Conservation (phyloP, 1,140 invertebrate genomes). For the Brevipalpus yothersi region DNA sequence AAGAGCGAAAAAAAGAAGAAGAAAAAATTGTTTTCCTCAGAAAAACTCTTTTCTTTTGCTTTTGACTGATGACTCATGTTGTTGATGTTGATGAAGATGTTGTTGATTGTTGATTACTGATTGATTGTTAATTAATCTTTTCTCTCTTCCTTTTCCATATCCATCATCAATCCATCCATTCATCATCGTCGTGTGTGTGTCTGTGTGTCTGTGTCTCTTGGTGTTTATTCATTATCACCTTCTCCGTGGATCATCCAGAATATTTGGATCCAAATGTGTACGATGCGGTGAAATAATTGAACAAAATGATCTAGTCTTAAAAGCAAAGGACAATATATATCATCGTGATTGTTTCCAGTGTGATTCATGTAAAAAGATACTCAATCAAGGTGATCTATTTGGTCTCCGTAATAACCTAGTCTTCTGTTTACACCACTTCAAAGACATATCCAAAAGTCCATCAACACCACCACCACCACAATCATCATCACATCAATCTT, state of each 20-base stretch:
- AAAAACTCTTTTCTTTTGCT: neutral
- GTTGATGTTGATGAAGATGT: neutral
- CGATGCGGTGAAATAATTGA: conserved; percentile 56
- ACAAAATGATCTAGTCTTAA: conserved; percentile 73
- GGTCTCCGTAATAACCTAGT: conserved; percentile 27
- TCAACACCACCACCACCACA: neutral
- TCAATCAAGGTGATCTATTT: conserved; percentile 54
- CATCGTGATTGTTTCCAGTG: conserved; percentile 77
- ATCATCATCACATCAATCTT: neutral
- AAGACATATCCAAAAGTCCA: neutral
- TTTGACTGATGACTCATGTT: too few relatives aligned
- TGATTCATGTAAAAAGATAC: conserved; percentile 40
- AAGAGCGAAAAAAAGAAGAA: neutral
- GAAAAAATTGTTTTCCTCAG: neutral
- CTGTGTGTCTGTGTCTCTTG: too few relatives aligned
- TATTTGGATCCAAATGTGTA: conserved; percentile 28
- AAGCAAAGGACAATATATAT: conserved; percentile 56
- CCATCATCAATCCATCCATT: too few relatives aligned
- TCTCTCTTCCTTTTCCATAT: neutral
- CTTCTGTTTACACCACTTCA: conserved; percentile 23
- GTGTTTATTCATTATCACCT: too few relatives aligned
- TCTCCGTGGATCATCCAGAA: too few relatives aligned
- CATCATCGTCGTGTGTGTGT: too few relatives aligned
- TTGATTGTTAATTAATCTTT: neutral
- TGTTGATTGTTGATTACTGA: neutral